A percentile compares a stretch with the other conserved stretches of the same genome.
These are phyloP conservation scores for Cassiopea xamachana DNA, from an alignment of 30 jellyfish, hydroid and myxozoan species.

Conservation along the genomic window DNA sequence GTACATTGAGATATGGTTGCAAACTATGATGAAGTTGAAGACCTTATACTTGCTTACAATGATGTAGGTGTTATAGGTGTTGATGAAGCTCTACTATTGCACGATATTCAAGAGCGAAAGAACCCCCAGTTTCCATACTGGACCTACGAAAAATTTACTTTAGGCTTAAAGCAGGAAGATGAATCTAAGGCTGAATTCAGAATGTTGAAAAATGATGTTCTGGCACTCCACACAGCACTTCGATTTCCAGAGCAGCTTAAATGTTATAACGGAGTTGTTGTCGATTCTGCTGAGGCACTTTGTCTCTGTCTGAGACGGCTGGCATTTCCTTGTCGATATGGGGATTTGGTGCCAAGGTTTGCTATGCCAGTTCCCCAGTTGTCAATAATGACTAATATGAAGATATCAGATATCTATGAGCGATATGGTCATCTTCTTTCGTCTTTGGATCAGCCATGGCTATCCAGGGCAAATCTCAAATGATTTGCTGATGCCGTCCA, in stretches of 20 bases:
- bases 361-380: slow-evolving; percentile 60
- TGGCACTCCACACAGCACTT: neutral
- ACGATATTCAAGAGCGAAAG: slow-evolving; percentile 1
- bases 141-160: slow-evolving; percentile 15
- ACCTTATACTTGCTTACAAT: slow-evolving; percentile 5
- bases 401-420: neutral
- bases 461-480: neutral
- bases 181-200: slow-evolving; percentile 36
- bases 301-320: slow-evolving; percentile 25
- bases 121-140: slow-evolving; percentile 40
- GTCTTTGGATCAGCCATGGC: slow-evolving; percentile 4
- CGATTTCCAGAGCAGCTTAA: slow-evolving; percentile 10
- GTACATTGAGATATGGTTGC: neutral
- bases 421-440: neutral
- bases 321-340: slow-evolving; percentile 47
- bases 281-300: slow-evolving; percentile 30
- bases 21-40: neutral
- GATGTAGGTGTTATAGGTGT: slow-evolving; percentile 22
- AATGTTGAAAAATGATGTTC: slow-evolving; percentile 3
- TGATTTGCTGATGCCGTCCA: neutral
- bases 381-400: slow-evolving; percentile 10
- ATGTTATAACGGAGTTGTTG: slow-evolving; percentile 44
- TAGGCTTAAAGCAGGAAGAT: slow-evolving; percentile 22
- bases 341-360: slow-evolving; percentile 15
- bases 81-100: slow-evolving; percentile 17